These are phyloP conservation scores for Epizoanthus scotinus DNA, from an alignment of 92 coral and sea anemone genomes.

Conservation along the genomic window DNA sequence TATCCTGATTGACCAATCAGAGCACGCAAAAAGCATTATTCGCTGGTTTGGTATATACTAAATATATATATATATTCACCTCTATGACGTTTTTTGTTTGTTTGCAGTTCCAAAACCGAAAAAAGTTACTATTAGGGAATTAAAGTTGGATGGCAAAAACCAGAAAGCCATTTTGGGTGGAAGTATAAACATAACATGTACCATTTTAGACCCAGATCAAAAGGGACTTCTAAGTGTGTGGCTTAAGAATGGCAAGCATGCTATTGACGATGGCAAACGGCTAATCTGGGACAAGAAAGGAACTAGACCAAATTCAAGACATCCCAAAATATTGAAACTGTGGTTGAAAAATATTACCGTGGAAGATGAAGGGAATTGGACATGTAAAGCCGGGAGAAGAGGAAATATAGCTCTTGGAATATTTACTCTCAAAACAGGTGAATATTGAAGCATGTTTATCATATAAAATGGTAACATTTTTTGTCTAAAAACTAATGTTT, in stretches of 20 bases:
- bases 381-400: neutral
- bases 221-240: neutral
- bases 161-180: conserved; percentile 29
- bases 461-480: too few relatives aligned
- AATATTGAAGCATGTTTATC: too few relatives aligned
- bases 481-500: too few relatives aligned
- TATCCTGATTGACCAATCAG: too few relatives aligned
- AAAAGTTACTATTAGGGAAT: neutral
- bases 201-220: neutral
- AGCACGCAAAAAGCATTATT: too few relatives aligned
- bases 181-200: neutral
- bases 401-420: neutral
- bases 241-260: neutral
- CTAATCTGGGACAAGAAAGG: neutral
- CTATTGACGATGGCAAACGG: neutral
- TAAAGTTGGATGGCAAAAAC: neutral
- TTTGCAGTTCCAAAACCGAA: too few relatives aligned
- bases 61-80: too few relatives aligned
- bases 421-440: conserved; percentile 11
- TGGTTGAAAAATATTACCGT: neutral
- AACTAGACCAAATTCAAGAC: neutral
- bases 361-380: conserved; percentile 14
- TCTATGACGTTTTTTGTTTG: too few relatives aligned
- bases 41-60: too few relatives aligned
- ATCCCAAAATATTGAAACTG: neutral